Base-by-base conservation (phyloP, 2,888 invertebrate genomes). In the Dryococelus australis region DNA sequence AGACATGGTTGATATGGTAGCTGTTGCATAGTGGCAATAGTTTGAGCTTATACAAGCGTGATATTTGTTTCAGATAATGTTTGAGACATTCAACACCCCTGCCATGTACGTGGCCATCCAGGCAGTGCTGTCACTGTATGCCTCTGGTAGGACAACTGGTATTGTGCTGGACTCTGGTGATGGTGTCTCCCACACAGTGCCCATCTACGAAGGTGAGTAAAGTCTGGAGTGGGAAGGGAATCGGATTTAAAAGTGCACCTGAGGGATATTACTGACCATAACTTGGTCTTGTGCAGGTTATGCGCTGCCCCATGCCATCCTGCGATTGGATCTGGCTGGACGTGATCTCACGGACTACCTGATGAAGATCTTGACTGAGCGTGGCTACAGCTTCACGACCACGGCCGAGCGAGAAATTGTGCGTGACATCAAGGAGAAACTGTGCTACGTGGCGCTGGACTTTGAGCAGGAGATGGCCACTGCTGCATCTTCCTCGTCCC, bases 101-200 rank as follows among this genome's bases (percentile, higher is more conserved):
- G 98, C 98, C 92, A 97, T 98, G 97, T 98, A 98, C 93, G 97
- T 98, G 90, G 97, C 98, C 92, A 98, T 98, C 94, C 98, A 98
- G 94, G 98, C 98, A 91, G 98, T 98, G 90, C 95, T 98, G 89
- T 98, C 98, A 83, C 94, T 98, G 93, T 98, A 98, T 94, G 98
- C 98, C 90, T 98, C 98, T 92, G 98, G 98, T 94, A 97, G 98
- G 95, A 98, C 98, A 93, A 98, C 98, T 92, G 98, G 98, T 95
- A 98, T 98, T 93, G 98, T 98, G 89, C 94, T 98, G 92, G 98
- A 98, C 94, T 98, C 98, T 91, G 98, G 98, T 90, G 98, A 98
- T 94, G 98, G 98, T 94, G 98, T 98, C 90, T 98, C 98, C 86
- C 98, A 98, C 95, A 98, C 98, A 87, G 98, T 98, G 89, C 98